Evolutionary conservation across 2,888 invertebrate species (phyloP), one percentile per base, ranked within the genome.

Genomic region (Stenurella melanura): DNA sequence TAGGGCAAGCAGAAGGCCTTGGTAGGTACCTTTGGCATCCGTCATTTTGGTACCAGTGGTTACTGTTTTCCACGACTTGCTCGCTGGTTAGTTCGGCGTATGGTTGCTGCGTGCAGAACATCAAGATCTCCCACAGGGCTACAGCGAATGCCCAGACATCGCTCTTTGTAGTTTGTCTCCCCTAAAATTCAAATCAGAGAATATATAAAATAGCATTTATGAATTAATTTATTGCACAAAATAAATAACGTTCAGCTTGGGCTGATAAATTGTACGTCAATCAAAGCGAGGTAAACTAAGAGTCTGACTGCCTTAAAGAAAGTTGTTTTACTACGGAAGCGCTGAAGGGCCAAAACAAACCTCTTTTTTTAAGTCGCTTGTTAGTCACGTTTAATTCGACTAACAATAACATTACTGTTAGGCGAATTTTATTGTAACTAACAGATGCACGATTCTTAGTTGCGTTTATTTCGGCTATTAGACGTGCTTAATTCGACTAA

Each of bases 81-180:
- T 96, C 95, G 86, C 96, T 95, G 73, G 93, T 94, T 89, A 96
- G 92, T 83, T 96, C 94, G 18, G 95, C 94, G 86, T 94, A 96
- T 0, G 97, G 97, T 85, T 94, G 93, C 77, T 95, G 94, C 73
- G 93, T 91, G 88, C 96, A 96, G 85, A 93, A 92, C 77, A 94
- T 95, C 79, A 97, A 91, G 30, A 97, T 93, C 88, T 97, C 97
- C 97, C 97, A 97, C 58, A 96, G 91, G 0, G 96, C 96, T 34
- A 97, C 95, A 7, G 96, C 97, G 87, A 96, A 97, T 0, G 96
- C 94, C 97, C 97, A 97, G 1, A 97, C 96, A 89, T 97, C 97
- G 82, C 96, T 95, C 85, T 95, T 95, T 30, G 96, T 95, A 69
- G 95, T 96, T 90, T 95, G 96, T 89, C 96, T 94, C 38, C 96